Conservation (phyloP, 2,797 vertebrate genomes). For the Nannoperca obscura region DNA sequence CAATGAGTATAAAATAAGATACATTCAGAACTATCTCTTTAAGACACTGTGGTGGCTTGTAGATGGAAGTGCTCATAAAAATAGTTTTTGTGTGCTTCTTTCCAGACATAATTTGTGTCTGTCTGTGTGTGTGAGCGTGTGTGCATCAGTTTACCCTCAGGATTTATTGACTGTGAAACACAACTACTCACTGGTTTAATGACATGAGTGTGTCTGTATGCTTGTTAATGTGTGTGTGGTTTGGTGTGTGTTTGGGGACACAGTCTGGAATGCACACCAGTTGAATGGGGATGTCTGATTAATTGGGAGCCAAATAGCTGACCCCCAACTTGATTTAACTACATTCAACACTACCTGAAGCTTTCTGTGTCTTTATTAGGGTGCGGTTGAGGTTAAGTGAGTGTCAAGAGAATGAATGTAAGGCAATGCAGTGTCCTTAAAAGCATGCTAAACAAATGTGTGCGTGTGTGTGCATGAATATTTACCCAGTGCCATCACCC, state of each 20-base stretch:
- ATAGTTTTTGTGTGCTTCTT: slow-evolving; percentile 35
- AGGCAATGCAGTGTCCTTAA: background rate
- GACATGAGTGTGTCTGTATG: slow-evolving; percentile 48
- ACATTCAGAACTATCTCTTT: slow-evolving; percentile 29
- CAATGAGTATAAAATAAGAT: slow-evolving; percentile 1
- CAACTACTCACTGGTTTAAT: slow-evolving; percentile 64
- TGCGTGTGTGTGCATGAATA: slow-evolving; percentile 30
- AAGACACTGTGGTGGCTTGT: slow-evolving; percentile 42
- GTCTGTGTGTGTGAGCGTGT: slow-evolving; percentile 7
- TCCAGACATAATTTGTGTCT: slow-evolving; percentile 64
- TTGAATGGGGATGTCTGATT: slow-evolving; percentile 37
- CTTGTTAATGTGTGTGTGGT: slow-evolving; percentile 38
- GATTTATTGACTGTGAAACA: slow-evolving; percentile 73
- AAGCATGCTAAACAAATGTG: background rate
- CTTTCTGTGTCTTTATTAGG: slow-evolving; percentile 10
- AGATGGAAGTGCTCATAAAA: slow-evolving; percentile 57
- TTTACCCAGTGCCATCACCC: slow-evolving; percentile 91
- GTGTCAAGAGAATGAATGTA: slow-evolving; percentile 1
- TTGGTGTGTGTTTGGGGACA: slow-evolving; percentile 30
- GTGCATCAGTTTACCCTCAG: slow-evolving; percentile 57
- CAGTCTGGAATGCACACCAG: slow-evolving; percentile 21
- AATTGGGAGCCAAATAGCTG: slow-evolving; percentile 46
- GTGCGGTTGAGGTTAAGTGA: slow-evolving; percentile 10
- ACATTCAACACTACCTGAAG: slow-evolving; percentile 22
- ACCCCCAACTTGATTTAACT: slow-evolving; percentile 28